Base-by-base conservation (phyloP, 1,140 invertebrate genomes). In the Platorchestia sp. region DNA sequence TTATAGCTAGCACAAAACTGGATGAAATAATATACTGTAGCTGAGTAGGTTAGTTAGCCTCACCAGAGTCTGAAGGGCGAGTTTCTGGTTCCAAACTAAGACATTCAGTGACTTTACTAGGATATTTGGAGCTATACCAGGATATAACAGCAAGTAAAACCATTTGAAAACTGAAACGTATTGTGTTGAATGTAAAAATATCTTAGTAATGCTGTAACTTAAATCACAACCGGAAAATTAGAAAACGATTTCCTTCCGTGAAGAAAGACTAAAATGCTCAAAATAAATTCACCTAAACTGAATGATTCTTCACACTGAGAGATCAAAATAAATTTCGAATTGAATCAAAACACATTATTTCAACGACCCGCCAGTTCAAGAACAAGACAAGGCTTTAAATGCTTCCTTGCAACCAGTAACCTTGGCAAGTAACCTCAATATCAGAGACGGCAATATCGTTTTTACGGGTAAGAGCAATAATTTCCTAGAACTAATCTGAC, bases 401-500 rank as follows among this genome's bases (percentile, higher is more conserved):
- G 41, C 87, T 89, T 89, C 87, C 87, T 89, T 22, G 41, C 87
- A 19, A 22, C n/a, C n/a, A 41, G 43, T 44, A 44, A 44, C 87
- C 87, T 89, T 89, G 87, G 43, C 87, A 41, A 89, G 42, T 41
- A 89, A 89, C 87, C n/a, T 89, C 41, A 44, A 42, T 44, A 89
- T 89, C 41, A 44, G 43, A 89, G 87, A 44, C 87, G 7, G 87
- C 14, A 44, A 44, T 89, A 89, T 42, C 43, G 27, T 89, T 41
- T 89, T 89, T 44, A 89, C n/a, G 87, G 41, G 43, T 41, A 5
- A 22, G 36, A 5, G 87, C n/a, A 14, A 42, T 89, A 42, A 89
- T 89, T 89, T 42, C 5, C 41, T 19, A 42, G 43, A 44, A 89
- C 87, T 89, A 89, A 89, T 89, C 43, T 89, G n/a, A 41, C 87